Percentiles rank a stretch among this genome's conserved stretches.
These are phyloP conservation scores for Heliconius aoede DNA, from an alignment of 2,888 invertebrate genomes.

Conservation along the genomic window DNA sequence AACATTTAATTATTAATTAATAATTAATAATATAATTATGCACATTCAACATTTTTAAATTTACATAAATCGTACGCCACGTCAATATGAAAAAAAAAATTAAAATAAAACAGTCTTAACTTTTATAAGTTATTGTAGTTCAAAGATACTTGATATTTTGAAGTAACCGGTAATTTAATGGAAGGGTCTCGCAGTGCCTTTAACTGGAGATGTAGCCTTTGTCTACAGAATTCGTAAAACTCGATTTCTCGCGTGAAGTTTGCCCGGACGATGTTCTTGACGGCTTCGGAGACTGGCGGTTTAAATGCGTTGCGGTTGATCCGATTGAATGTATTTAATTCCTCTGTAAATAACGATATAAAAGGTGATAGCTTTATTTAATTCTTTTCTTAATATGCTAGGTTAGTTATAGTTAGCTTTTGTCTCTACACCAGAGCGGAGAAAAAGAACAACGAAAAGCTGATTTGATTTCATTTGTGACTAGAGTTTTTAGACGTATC, in stretches of 20 bases:
- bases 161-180: conserved; percentile 61
- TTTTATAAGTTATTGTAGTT: conserved; percentile 29
- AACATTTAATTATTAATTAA: too few species aligned
- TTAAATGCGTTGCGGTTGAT: conserved; percentile 94
- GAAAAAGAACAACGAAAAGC: too few species aligned
- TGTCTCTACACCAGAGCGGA: too few species aligned
- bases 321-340: conserved; percentile 88
- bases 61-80: background rate
- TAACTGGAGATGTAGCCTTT: conserved; percentile 91
- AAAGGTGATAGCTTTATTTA: background rate
- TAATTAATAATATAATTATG: background rate
- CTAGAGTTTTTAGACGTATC: background rate
- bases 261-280: conserved; percentile 92
- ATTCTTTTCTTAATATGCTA: background rate
- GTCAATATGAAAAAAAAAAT: background rate
- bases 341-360: conserved; percentile 82
- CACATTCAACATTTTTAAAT: background rate
- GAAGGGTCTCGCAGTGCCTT: conserved; percentile 86
- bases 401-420: too few species aligned
- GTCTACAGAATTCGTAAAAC: conserved; percentile 95
- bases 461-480: background rate
- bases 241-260: conserved; percentile 96
- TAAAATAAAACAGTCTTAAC: conserved; percentile 23
- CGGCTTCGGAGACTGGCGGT: conserved; percentile 92
- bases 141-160: conserved; percentile 42